A percentile compares a stretch with the other conserved stretches of the same genome.
Conservation (phyloP, 2,888 invertebrate genomes). For the Shargacucullia verbasci region DNA sequence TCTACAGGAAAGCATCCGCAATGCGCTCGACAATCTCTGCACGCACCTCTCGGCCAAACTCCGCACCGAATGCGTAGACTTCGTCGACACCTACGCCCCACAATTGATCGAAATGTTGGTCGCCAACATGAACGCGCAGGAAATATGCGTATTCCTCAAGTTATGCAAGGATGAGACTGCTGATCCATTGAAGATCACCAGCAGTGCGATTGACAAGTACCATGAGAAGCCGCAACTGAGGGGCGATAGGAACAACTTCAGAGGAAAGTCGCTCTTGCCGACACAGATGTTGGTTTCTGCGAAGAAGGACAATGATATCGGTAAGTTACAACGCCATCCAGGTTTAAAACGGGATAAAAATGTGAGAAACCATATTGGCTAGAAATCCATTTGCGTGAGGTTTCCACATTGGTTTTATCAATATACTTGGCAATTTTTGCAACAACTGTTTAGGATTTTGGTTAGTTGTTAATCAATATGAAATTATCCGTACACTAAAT, state of each 20-base stretch:
- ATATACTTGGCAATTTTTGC: too few relatives aligned
- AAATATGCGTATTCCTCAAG: slow-evolving; percentile 94
- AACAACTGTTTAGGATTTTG: too few relatives aligned
- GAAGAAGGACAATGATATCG: slow-evolving; percentile 62
- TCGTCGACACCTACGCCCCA: slow-evolving; percentile 93
- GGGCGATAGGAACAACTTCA: slow-evolving; percentile 79
- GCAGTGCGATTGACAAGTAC: slow-evolving; percentile 72
- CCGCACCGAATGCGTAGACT: slow-evolving; percentile 91
- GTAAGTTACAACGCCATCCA: slow-evolving; percentile 72
- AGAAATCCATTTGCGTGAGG: too few relatives aligned
- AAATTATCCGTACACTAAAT: too few relatives aligned
- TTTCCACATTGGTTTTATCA: too few relatives aligned
- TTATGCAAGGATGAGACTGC: slow-evolving; percentile 89
- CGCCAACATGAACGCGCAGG: slow-evolving; percentile 90
- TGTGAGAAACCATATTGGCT: too few relatives aligned
- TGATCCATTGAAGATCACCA: slow-evolving; percentile 72
- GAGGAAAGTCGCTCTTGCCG: slow-evolving; percentile 71
- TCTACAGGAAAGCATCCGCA: slow-evolving; percentile 91
- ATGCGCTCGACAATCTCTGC: slow-evolving; percentile 92
- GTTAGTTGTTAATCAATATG: too few relatives aligned
- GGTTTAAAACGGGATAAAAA: too few relatives aligned
- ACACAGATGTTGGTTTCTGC: slow-evolving; percentile 68
- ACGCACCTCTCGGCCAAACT: slow-evolving; percentile 90
- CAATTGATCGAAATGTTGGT: slow-evolving; percentile 94
- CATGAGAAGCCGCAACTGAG: slow-evolving; percentile 76